These are phyloP conservation scores for Amia ocellicauda DNA, from an alignment of 2,113 vertebrate genomes.

Conservation along the genomic window DNA sequence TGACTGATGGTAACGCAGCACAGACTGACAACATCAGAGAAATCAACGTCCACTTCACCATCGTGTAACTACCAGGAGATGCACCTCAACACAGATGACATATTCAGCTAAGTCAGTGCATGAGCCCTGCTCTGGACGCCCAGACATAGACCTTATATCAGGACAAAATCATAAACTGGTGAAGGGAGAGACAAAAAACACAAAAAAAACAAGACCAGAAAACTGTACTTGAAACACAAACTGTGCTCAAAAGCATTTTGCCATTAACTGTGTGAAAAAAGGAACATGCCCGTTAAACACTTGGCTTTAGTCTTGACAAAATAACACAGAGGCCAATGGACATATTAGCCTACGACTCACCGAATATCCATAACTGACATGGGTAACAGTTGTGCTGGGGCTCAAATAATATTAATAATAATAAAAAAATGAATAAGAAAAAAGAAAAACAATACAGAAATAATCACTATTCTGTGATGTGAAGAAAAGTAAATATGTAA, in stretches of 20 bases:
- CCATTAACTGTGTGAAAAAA: slow-evolving; percentile 75
- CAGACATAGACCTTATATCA: slow-evolving; percentile 78
- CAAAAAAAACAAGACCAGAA: slow-evolving; percentile 66
- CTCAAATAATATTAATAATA: slow-evolving; percentile 52
- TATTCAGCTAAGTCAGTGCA: slow-evolving; percentile 71
- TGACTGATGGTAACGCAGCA: slow-evolving; percentile 77
- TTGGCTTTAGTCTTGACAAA: slow-evolving; percentile 65
- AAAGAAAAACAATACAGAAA: no score
- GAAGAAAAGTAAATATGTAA: slow-evolving; percentile 88
- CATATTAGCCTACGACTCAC: slow-evolving; percentile 69
- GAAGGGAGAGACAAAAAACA: slow-evolving; percentile 50
- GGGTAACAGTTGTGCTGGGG: slow-evolving; percentile 66
- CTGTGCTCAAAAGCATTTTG: slow-evolving; percentile 57
- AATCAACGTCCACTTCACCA: slow-evolving; percentile 56
- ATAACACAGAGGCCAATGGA: slow-evolving; percentile 65
- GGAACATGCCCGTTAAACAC: slow-evolving; percentile 67
- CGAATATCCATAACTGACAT: slow-evolving; percentile 65
- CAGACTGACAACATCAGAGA: slow-evolving; percentile 63
- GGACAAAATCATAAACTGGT: slow-evolving; percentile 75
- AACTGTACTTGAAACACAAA: slow-evolving; percentile 68
- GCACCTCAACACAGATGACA: slow-evolving; percentile 52
- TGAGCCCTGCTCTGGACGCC: slow-evolving; percentile 77
- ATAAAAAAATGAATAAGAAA: slow-evolving; percentile 19
- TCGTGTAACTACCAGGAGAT: slow-evolving; percentile 60
- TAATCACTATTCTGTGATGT: slow-evolving; percentile 77